A percentile compares a stretch with the other conserved stretches of the same genome.
These are phyloP conservation scores for Aphyosemion australe DNA, from an alignment of 2,113 vertebrate species.

Conservation along the genomic window DNA sequence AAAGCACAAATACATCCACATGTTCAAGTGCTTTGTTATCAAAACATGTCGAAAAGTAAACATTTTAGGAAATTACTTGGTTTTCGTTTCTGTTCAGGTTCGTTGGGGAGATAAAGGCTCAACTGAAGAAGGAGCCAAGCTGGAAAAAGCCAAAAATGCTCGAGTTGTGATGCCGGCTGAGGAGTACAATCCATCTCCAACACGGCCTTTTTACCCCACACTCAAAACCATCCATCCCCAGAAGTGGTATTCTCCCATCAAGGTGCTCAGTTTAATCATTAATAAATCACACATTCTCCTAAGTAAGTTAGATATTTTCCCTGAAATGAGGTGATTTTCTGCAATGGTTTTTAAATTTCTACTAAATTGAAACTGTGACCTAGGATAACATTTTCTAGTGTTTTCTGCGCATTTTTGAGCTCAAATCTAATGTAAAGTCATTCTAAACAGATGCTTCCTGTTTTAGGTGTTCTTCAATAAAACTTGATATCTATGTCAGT, in stretches of 20 bases:
- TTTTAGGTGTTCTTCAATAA: constrained; percentile 18
- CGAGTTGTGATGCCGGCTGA: constrained; percentile 90
- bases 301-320: neutral
- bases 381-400: too few species aligned
- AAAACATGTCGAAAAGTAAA: neutral
- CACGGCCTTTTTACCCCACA: constrained; percentile 79
- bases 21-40: neutral
- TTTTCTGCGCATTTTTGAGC: too few species aligned
- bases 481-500: neutral
- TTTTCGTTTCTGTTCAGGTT: constrained; percentile 79
- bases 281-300: too few species aligned
- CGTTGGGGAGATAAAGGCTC: constrained; percentile 98
- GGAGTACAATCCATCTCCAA: constrained; percentile 85
- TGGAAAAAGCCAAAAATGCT: constrained; percentile 97
- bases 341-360: neutral
- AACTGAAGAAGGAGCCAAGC: constrained; percentile 95
- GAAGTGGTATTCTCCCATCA: constrained; percentile 97
- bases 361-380: neutral
- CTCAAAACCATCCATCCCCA: constrained; percentile 76
- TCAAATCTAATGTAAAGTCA: too few species aligned
- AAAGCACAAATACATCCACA: too few species aligned
- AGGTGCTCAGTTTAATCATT: constrained; percentile 75
- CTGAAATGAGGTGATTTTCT: neutral
- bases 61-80: too few species aligned
- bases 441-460: neutral